Base-by-base conservation (phyloP, 2,797 vertebrate species). In the Chelonia mydas region DNA sequence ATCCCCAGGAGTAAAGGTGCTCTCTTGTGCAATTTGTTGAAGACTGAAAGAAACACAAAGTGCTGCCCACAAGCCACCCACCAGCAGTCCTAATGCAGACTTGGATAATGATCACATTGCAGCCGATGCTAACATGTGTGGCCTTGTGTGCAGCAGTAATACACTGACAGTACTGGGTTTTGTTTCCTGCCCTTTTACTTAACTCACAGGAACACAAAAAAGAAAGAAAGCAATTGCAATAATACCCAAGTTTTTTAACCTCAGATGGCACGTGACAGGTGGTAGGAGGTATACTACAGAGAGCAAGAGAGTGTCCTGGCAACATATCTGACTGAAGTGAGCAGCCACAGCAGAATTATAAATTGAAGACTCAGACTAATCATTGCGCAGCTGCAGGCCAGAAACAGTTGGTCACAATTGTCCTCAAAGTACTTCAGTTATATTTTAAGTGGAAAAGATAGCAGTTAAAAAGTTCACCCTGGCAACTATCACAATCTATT, bases 261-360 rank as follows among this genome's bases (percentile, higher is more conserved):
- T 47, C 72, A 76, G 12, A 76, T 45, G 25, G 11, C 23, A 76
- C 28, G 11, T 47, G 5, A 31, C 5, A 78, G 49, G 80, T 1
- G 1, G 37, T 5, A 74, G 33, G 53, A 83, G 86, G 7, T 17
- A 28, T 5, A 21, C 23, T 76, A 76, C 12, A 90, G 7, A 13
- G 8, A n/a, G 15, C 47, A 80, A 74, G 45, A 3, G 10, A 16
- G 27, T 27, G 81, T 87, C 3, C 87, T 84, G 59, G 50, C 2
- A 16, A 83, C 5, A 54, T 5, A 13, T 74, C 87, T 86, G 65
- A 90, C 41, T 83, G 53, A 93, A 89, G 51, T 47, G 3, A 84
- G 41, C 4, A 80, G 51, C 11, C 23, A 21, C 27, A 76, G 83
- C 84, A 41, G 59, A 92, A 51, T 9, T 65, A 59, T 0, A 5